Conservation (phyloP, 2,888 invertebrate genomes). For the Philonicus albiceps region DNA sequence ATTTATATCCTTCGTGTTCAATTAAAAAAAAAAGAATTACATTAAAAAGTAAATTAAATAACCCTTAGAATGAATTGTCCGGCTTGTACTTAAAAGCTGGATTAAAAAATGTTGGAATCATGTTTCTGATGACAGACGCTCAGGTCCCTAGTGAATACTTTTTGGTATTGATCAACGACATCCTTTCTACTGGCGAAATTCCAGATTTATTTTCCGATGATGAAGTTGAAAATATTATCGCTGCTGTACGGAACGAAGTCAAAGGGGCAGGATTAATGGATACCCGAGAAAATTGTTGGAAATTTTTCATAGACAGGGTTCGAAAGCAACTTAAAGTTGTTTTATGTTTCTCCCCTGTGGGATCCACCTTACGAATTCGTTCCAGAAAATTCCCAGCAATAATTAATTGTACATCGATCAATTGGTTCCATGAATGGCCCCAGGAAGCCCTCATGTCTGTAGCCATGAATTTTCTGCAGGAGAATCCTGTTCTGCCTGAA, state of each 20-base stretch:
- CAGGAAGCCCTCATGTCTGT: slow-evolving; percentile 96
- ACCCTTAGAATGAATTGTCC: slow-evolving; percentile 76
- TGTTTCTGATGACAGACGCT: slow-evolving; percentile 97
- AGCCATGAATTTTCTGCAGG: slow-evolving; percentile 85
- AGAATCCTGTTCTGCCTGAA: slow-evolving; percentile 80
- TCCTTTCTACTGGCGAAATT: slow-evolving; percentile 94
- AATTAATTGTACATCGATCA: slow-evolving; percentile 93
- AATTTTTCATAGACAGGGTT: slow-evolving; percentile 95
- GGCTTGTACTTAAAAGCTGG: slow-evolving; percentile 90
- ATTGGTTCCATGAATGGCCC: slow-evolving; percentile 99
- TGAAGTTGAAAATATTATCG: slow-evolving; percentile 93
- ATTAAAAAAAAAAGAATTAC: neutral
- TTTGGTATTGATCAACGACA: slow-evolving; percentile 92
- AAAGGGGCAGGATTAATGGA: slow-evolving; percentile 85
- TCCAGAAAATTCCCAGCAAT: slow-evolving; percentile 96
- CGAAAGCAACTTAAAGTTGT: slow-evolving; percentile 89
- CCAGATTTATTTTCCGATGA: slow-evolving; percentile 96
- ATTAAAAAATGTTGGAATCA: slow-evolving; percentile 90
- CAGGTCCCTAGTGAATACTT: slow-evolving; percentile 96
- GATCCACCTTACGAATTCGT: slow-evolving; percentile 88
- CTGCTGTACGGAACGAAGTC: slow-evolving; percentile 80
- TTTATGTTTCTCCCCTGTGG: slow-evolving; percentile 97
- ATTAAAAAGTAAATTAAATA: neutral
- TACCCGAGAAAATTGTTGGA: slow-evolving; percentile 96
- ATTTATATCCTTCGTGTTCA: neutral